phyloP scores from a whole-genome alignment of 2,113 vertebrate genomes.

The Entomyzon cyanotis region DNA sequence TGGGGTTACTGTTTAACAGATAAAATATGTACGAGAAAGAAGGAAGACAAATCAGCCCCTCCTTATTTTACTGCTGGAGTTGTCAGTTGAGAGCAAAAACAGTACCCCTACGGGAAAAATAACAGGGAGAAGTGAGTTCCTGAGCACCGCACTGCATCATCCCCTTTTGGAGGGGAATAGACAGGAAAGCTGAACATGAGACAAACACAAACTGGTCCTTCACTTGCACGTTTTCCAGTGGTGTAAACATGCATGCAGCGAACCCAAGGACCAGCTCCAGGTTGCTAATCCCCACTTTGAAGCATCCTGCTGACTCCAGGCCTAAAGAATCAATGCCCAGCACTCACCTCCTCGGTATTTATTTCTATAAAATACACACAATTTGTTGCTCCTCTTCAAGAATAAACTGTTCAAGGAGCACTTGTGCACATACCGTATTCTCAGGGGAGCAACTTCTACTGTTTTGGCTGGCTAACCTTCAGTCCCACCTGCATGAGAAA shows the following conservation, averaged over 20 bases:
- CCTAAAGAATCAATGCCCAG: background rate
- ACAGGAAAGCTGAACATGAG: background rate
- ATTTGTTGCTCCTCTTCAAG: background rate
- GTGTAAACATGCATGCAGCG: background rate
- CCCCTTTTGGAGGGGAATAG: background rate
- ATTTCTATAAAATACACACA: background rate
- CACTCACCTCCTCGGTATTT: background rate
- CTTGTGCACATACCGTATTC: background rate
- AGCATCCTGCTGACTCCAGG: background rate
- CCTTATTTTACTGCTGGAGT: background rate
- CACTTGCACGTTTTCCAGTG: fast-evolving
- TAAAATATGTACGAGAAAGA: background rate
- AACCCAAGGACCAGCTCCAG: background rate
- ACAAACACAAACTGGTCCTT: background rate
- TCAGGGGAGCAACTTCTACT: background rate
- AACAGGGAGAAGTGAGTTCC: fast-evolving
- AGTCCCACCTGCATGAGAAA: background rate
- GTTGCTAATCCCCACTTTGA: fast-evolving
- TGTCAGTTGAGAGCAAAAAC: background rate
- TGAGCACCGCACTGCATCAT: background rate
- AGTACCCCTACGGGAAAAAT: background rate
- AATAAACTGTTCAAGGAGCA: background rate
- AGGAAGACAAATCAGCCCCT: background rate
- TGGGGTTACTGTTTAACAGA: background rate
- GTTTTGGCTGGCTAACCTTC: background rate